A percentile compares a stretch with the other conserved stretches of the same genome.
These are phyloP conservation scores for Siniperca scherzeri DNA, from an alignment of 2,797 vertebrate species.

Conservation along the genomic window DNA sequence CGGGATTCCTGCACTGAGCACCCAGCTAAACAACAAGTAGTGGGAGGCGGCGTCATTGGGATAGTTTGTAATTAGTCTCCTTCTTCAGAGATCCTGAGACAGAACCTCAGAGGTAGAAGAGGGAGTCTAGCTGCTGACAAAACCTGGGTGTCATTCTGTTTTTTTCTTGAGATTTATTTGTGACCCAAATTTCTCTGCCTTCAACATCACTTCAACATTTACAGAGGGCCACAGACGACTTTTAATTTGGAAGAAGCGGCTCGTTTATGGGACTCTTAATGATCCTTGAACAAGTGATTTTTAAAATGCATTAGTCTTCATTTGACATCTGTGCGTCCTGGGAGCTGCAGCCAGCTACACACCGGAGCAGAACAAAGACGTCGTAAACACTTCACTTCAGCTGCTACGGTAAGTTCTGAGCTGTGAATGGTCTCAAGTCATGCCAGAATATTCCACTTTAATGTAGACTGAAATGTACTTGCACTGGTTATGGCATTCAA, in stretches of 20 bases:
- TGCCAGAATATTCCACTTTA: not conserved
- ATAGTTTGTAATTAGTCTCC: conserved; percentile 82
- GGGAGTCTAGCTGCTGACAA: conserved; percentile 29
- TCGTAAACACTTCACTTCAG: conserved; percentile 15
- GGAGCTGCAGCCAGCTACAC: conserved; percentile 22
- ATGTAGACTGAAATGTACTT: not conserved
- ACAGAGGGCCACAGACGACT: not conserved
- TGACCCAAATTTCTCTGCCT: not conserved
- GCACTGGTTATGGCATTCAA: not conserved
- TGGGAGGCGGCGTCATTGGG: conserved; percentile 69
- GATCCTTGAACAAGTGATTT: conserved; percentile 45
- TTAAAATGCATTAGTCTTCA: not conserved
- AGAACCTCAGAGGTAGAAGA: conserved; percentile 35
- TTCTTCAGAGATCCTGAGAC: conserved; percentile 64
- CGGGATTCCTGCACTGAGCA: conserved; percentile 47
- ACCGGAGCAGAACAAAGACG: conserved; percentile 17
- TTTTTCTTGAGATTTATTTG: conserved; percentile 9
- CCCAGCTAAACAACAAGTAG: conserved; percentile 45
- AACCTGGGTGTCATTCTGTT: conserved; percentile 1
- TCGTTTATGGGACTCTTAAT: not conserved
- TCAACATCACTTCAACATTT: conserved; percentile 17
- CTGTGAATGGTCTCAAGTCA: not conserved
- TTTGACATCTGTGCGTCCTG: conserved; percentile 6
- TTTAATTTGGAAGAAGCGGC: not conserved
- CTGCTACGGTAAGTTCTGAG: conserved; percentile 61